phyloP scores from a whole-genome alignment of 2,113 vertebrate species.

The Mesocricetus auratus region DNA sequence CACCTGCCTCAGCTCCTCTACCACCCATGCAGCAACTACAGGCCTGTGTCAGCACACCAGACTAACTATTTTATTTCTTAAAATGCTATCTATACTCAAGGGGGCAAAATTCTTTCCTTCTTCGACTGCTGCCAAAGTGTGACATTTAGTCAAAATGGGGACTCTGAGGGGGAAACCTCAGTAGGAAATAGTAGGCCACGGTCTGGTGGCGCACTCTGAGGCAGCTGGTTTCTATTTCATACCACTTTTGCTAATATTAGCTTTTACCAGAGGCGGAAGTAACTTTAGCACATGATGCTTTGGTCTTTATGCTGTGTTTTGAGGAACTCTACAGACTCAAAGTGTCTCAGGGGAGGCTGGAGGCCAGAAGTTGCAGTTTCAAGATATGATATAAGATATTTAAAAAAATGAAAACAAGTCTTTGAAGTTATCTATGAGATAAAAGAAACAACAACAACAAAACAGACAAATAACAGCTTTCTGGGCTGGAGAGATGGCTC shows the following conservation, averaged over 20 bases:
- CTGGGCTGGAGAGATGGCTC: background rate
- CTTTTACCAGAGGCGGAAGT: conserved; percentile 41
- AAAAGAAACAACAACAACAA: background rate
- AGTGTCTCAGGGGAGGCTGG: background rate
- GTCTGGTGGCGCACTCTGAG: background rate
- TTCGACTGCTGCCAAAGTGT: background rate
- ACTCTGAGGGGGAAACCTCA: conserved; percentile 15
- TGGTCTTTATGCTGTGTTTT: conserved; percentile 41
- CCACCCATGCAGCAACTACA: too few relatives aligned
- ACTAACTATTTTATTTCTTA: background rate
- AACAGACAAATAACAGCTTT: background rate
- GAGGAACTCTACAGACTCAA: conserved; percentile 4
- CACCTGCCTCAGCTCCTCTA: background rate
- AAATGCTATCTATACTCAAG: background rate
- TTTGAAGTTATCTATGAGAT: background rate
- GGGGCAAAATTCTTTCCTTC: background rate
- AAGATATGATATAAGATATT: conserved; percentile 36
- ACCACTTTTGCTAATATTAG: conserved; percentile 59
- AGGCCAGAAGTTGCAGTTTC: background rate
- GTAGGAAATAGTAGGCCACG: conserved; percentile 42
- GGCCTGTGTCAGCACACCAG: background rate
- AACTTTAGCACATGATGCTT: conserved; percentile 37
- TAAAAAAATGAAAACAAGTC: background rate
- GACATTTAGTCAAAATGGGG: background rate
- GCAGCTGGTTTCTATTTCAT: conserved; percentile 73